Evolutionary conservation across 2,888 invertebrate genomes (phyloP).

Genomic region (Sesia bembeciformis): DNA sequence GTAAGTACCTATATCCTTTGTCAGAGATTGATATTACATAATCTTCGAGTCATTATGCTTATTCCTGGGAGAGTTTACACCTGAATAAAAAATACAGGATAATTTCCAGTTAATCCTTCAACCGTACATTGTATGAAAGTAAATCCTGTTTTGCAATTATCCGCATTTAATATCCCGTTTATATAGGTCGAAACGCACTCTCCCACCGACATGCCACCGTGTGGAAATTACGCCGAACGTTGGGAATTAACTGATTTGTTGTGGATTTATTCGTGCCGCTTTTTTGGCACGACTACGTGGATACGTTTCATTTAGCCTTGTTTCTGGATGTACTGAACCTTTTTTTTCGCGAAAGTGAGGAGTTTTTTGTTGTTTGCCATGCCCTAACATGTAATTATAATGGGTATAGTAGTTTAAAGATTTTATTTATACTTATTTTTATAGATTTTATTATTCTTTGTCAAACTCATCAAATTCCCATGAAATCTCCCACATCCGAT

Average conservation of each 20-base stretch:
- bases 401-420: too few relatives aligned
- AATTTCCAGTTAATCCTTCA: neutral
- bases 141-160: conserved; percentile 32
- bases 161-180: conserved; percentile 27
- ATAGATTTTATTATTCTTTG: too few relatives aligned
- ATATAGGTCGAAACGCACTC: conserved; percentile 28
- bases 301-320: neutral
- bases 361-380: too few relatives aligned
- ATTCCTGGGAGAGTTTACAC: too few relatives aligned
- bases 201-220: conserved; percentile 19
- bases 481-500: too few relatives aligned
- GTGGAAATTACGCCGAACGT: conserved; percentile 27
- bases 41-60: too few relatives aligned
- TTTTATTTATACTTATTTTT: too few relatives aligned
- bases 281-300: conserved; percentile 8
- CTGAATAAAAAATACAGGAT: neutral
- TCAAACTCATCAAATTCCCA: too few relatives aligned
- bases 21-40: too few relatives aligned
- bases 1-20: too few relatives aligned
- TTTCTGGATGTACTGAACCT: neutral
- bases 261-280: conserved; percentile 16
- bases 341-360: too few relatives aligned
- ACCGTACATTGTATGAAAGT: conserved; percentile 4
- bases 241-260: conserved; percentile 25
- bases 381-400: too few relatives aligned